Conservation (phyloP, 1,140 invertebrate species). For the Procambarus virginalis region DNA sequence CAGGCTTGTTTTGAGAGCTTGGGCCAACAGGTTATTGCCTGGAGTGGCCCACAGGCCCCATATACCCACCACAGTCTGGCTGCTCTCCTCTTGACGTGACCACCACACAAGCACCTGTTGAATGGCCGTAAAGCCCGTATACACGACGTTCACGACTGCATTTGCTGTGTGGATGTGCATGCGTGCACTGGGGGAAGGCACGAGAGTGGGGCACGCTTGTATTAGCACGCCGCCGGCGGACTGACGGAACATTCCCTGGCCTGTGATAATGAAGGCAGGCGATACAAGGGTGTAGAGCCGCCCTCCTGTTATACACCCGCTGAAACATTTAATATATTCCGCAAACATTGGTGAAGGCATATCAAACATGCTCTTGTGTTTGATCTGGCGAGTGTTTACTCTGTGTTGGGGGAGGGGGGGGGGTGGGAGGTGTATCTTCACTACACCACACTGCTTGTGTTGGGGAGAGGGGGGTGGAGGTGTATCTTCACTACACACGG, state of each 20-base stretch:
- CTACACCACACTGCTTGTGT: not conserved
- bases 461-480: not conserved
- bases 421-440: not conserved
- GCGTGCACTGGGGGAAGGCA: no score
- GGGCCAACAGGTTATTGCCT: no score
- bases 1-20: no score
- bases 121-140: no score
- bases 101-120: no score
- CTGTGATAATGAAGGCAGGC: not conserved
- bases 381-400: not conserved
- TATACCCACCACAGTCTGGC: no score
- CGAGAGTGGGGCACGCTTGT: no score
- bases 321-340: not conserved
- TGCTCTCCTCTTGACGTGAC: no score
- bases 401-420: not conserved
- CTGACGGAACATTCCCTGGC: not conserved
- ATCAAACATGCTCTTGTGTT: not conserved
- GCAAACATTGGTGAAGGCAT: not conserved
- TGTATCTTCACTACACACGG: not conserved
- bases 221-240: no score
- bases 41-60: no score
- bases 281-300: not conserved
- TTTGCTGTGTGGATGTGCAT: no score
- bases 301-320: not conserved
- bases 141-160: no score